These are phyloP conservation scores for Spermophilus dauricus DNA, from an alignment of 2,113 vertebrate species.

Conservation along the genomic window DNA sequence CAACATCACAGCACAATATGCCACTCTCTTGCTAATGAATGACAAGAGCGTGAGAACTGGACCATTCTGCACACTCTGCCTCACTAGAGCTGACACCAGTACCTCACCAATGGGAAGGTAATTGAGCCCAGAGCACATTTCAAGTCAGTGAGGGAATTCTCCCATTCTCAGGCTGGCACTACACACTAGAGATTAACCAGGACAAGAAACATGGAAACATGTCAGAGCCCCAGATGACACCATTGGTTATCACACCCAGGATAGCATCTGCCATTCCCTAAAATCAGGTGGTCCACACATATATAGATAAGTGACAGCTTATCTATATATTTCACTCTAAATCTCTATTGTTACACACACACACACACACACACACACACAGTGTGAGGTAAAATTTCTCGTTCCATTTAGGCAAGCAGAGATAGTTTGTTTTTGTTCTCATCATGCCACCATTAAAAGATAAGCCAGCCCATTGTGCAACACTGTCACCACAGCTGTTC, in stretches of 20 bases:
- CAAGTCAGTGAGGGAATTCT: neutral
- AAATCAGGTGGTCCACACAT: neutral
- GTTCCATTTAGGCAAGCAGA: neutral
- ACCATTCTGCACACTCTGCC: neutral
- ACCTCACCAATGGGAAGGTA: neutral
- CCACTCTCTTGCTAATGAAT: neutral
- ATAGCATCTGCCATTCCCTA: neutral
- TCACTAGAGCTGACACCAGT: neutral
- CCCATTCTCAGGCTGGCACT: neutral
- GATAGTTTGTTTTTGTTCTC: neutral
- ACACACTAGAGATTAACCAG: neutral
- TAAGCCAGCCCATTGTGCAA: neutral
- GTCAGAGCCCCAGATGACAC: neutral
- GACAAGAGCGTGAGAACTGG: neutral
- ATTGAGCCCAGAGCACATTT: neutral
- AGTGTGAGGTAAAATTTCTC: neutral
- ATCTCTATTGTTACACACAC: neutral
- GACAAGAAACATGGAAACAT: neutral
- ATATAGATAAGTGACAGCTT: neutral
- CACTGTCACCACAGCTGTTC: neutral
- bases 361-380: neutral
- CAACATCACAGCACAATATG: neutral
- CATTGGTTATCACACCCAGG: neutral
- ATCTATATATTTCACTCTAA: neutral
- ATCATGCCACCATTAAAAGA: neutral